Percentiles rank a stretch among this genome's conserved stretches.
Conservation (phyloP, 1,140 invertebrate species). For the Ceratina australensis region DNA sequence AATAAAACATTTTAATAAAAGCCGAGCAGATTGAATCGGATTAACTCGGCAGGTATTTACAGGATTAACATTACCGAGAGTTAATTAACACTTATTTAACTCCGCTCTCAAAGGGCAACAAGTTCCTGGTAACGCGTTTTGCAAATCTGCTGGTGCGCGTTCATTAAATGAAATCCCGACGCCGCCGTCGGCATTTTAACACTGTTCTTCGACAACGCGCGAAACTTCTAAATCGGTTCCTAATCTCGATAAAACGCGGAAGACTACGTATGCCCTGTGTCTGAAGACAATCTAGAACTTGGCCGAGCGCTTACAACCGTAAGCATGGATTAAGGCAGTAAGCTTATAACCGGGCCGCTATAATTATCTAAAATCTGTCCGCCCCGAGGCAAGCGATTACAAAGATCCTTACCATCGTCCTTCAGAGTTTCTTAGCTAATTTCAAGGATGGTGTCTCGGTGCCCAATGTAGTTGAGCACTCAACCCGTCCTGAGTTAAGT, state of each 20-base stretch:
- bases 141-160: not conserved
- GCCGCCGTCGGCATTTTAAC: not conserved
- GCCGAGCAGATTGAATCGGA: too few relatives aligned
- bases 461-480: not conserved
- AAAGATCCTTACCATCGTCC: conserved; percentile 13
- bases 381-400: conserved; percentile 28
- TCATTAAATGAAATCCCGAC: not conserved
- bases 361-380: conserved; percentile 57
- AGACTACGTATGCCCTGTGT: conserved; percentile 11
- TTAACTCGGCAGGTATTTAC: too few relatives aligned
- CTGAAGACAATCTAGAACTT: conserved; percentile 27
- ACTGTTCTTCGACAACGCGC: conserved; percentile 6
- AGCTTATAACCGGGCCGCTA: conserved; percentile 47
- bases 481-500: too few relatives aligned
- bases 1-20: too few relatives aligned
- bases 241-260: conserved; percentile 19
- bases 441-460: not conserved
- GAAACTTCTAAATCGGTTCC: conserved; percentile 22
- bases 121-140: too few relatives aligned
- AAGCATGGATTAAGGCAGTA: conserved; percentile 51
- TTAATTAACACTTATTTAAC: too few relatives aligned
- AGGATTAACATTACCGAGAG: too few relatives aligned
- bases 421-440: not conserved
- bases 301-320: conserved; percentile 42
- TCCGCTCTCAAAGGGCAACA: too few relatives aligned